Evolutionary conservation across 2,888 invertebrate genomes (phyloP).

Genomic region (Perizoma flavofasciatum): DNA sequence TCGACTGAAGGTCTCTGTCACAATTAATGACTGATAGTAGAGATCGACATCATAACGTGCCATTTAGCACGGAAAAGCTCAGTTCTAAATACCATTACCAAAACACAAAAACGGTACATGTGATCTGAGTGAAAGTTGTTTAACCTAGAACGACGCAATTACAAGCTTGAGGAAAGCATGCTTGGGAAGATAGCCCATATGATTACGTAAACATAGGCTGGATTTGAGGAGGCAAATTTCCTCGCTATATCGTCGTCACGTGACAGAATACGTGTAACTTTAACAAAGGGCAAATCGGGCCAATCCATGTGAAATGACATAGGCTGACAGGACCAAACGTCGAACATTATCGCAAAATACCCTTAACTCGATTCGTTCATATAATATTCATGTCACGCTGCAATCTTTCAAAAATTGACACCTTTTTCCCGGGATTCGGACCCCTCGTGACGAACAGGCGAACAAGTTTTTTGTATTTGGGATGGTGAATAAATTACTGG

Average conservation of each 20-base stretch:
- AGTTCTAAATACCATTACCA: too few species aligned
- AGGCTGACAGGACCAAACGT: conserved; percentile 79
- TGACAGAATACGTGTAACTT: conserved; percentile 79
- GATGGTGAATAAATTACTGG: conserved; percentile 79
- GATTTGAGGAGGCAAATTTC: conserved; percentile 61
- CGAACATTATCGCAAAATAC: conserved; percentile 82
- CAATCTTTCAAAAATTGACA: conserved; percentile 85
- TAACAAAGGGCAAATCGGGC: conserved; percentile 74
- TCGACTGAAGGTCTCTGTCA: too few species aligned
- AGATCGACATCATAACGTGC: too few species aligned
- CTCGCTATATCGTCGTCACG: conserved; percentile 55
- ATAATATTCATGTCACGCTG: conserved; percentile 82
- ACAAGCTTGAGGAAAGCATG: not conserved
- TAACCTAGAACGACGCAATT: too few species aligned
- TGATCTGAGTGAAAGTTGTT: too few species aligned
- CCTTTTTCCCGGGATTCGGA: conserved; percentile 68
- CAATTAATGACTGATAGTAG: too few species aligned
- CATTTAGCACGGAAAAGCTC: too few species aligned
- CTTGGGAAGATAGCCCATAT: conserved; percentile 30
- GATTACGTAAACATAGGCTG: conserved; percentile 49
- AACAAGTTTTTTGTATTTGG: conserved; percentile 79
- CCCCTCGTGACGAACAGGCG: conserved; percentile 68
- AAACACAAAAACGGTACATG: too few species aligned
- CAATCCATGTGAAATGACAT: conserved; percentile 80
- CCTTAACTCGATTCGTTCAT: conserved; percentile 82